Evolutionary conservation across 1,140 invertebrate species (phyloP).

Genomic region (Elysia chlorotica): DNA sequence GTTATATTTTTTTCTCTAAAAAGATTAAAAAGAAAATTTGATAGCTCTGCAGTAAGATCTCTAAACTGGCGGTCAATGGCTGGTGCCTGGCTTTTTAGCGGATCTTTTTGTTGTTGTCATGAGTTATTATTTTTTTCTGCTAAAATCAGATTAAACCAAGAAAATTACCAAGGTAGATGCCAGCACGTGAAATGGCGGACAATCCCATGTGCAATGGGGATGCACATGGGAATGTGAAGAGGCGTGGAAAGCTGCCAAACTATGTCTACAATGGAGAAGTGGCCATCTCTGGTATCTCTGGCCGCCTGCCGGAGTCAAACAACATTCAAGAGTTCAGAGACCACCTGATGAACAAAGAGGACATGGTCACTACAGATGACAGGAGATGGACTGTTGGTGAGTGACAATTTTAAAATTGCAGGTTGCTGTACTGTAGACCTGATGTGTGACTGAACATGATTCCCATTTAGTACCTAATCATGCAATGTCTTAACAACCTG

Average conservation of each 20-base stretch:
- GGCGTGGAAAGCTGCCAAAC: conserved; percentile 4
- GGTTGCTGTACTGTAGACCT: no score
- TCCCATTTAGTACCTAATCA: no score
- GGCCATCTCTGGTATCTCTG: conserved; percentile 87
- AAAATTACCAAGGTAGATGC: conserved; percentile 17
- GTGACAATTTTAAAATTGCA: no score
- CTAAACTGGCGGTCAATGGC: background rate
- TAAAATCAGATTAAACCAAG: background rate
- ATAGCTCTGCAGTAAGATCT: background rate
- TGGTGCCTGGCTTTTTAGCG: background rate
- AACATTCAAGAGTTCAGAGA: conserved; percentile 88
- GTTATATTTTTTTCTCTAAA: no score
- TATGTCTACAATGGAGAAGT: conserved; percentile 67
- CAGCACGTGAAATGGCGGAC: conserved; percentile 22
- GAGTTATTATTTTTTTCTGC: background rate
- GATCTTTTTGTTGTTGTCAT: background rate
- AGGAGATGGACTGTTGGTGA: conserved; percentile 77
- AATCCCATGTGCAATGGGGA: conserved; percentile 13
- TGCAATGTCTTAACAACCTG: background rate
- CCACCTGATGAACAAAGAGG: conserved; percentile 81
- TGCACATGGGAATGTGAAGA: conserved; percentile 1
- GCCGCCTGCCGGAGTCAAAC: conserved; percentile 85
- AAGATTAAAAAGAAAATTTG: background rate
- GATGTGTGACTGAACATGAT: no score
- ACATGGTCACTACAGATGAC: conserved; percentile 87